Conservation (phyloP, 2,113 vertebrate genomes). For the Pelobates fuscus region DNA sequence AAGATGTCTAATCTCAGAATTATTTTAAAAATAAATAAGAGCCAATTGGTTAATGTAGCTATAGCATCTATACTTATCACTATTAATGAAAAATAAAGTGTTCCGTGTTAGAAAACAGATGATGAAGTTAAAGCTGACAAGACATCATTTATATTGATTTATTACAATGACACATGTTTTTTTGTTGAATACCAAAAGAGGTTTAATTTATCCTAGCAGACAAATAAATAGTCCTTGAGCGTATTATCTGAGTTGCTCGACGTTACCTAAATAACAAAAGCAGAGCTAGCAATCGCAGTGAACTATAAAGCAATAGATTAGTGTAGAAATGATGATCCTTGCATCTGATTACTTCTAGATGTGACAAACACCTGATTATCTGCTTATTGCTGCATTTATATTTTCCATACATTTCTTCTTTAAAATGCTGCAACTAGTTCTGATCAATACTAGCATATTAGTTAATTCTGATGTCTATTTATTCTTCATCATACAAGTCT, state of each 20-base stretch:
- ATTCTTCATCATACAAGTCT: not conserved
- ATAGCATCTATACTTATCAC: no score
- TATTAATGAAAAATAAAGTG: no score
- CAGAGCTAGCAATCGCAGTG: not conserved
- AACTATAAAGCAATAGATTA: constrained; percentile 29
- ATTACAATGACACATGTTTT: not conserved
- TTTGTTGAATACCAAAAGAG: not conserved
- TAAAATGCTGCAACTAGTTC: constrained; percentile 4
- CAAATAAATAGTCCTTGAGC: not conserved
- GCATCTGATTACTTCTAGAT: constrained; percentile 34
- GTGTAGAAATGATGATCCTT: constrained; percentile 12
- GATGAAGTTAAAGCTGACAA: no score
- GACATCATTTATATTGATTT: no score
- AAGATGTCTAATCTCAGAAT: no score
- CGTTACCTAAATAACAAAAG: not conserved
- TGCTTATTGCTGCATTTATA: constrained; percentile 32
- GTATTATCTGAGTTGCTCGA: not conserved
- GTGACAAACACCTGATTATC: constrained; percentile 25
- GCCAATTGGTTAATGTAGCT: no score
- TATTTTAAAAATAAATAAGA: no score
- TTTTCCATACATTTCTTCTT: constrained; percentile 23
- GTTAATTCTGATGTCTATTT: constrained; percentile 12
- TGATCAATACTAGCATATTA: constrained; percentile 11
- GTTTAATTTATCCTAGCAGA: not conserved
- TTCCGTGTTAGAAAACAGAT: no score